A percentile compares a stretch with the other conserved stretches of the same genome.
Conservation (phyloP, 2,797 vertebrate species). For the Sebastes diaconus region DNA sequence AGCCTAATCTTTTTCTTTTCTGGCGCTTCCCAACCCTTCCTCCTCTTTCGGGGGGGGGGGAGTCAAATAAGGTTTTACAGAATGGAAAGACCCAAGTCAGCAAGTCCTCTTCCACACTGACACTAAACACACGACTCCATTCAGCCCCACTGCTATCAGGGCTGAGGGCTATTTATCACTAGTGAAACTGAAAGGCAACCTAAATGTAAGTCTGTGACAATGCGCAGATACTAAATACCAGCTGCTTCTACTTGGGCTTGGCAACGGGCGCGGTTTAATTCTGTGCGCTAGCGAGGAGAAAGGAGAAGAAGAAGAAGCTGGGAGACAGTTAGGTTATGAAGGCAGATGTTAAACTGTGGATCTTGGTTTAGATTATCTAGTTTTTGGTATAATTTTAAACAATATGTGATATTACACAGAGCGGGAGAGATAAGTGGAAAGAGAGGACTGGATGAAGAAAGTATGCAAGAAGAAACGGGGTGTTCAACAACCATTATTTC, state of each 20-base stretch:
- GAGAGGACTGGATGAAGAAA: background rate
- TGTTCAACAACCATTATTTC: background rate
- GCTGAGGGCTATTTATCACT: constrained; percentile 72
- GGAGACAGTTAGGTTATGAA: constrained; percentile 36
- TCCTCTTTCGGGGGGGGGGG: constrained; percentile 49
- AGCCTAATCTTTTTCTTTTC: constrained; percentile 75
- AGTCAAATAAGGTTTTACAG: constrained; percentile 83
- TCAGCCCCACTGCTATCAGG: constrained; percentile 74
- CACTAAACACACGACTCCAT: constrained; percentile 81
- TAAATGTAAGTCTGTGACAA: constrained; percentile 73
- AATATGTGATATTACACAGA: background rate
- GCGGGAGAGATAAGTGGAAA: background rate
- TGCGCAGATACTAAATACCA: constrained; percentile 64
- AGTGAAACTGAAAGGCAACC: constrained; percentile 70
- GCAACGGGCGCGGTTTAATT: constrained; percentile 58
- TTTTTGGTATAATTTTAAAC: constrained; percentile 11
- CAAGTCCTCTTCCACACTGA: constrained; percentile 77
- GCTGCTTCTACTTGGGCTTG: constrained; percentile 49
- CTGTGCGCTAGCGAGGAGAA: constrained; percentile 11
- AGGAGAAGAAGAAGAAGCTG: constrained; percentile 20
- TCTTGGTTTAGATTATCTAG: constrained; percentile 10
- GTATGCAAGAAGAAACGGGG: background rate
- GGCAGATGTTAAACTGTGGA: constrained; percentile 50
- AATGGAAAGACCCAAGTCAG: constrained; percentile 84
- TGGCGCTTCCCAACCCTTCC: constrained; percentile 43